phyloP scores from a whole-genome alignment of 2,797 vertebrate species.

The Fringilla coelebs region DNA sequence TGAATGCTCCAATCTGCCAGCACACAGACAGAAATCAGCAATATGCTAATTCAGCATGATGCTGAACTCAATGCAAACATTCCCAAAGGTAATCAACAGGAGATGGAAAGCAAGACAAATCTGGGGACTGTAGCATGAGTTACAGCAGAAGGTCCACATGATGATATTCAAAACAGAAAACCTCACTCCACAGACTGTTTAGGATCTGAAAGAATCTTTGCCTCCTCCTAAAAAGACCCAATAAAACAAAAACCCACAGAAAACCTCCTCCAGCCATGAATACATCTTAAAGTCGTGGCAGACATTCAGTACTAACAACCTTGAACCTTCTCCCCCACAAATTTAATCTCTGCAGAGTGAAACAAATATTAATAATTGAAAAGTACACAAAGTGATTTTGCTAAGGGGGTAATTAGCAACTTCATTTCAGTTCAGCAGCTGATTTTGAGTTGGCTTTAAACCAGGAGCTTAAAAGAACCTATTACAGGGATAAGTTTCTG shows the following conservation, averaged over 20 bases:
- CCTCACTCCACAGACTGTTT: not conserved
- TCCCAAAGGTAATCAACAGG: not conserved
- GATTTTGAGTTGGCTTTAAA: constrained; percentile 24
- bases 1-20: not conserved
- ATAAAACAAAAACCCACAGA: not conserved
- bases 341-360: not conserved
- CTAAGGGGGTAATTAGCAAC: constrained; percentile 14
- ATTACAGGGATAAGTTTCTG: not conserved
- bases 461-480: constrained; percentile 27
- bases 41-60: not conserved
- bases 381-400: constrained; percentile 24
- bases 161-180: not conserved
- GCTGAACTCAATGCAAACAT: not conserved
- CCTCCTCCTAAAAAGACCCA: not conserved
- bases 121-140: not conserved
- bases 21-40: not conserved
- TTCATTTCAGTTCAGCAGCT: constrained; percentile 36
- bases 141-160: not conserved
- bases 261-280: not conserved
- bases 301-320: not conserved
- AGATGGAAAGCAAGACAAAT: not conserved
- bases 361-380: constrained; percentile 30
- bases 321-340: constrained; percentile 6
- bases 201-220: not conserved
- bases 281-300: not conserved